Percentiles rank a stretch among this genome's conserved stretches.
Evolutionary conservation across 2,113 vertebrate species (phyloP).

Genomic region (Menidia beryllina): DNA sequence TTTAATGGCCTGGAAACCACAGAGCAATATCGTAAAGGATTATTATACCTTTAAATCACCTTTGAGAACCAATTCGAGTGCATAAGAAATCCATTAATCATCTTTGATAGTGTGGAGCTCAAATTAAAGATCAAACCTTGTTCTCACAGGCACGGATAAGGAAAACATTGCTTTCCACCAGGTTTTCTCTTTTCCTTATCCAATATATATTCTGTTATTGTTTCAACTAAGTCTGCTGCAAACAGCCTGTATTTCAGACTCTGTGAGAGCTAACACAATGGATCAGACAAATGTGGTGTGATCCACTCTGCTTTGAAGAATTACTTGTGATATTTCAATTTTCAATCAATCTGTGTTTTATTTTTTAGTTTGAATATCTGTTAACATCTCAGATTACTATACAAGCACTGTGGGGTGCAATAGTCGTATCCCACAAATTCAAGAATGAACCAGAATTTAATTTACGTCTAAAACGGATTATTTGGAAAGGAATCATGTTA

Average conservation of each 20-base stretch:
- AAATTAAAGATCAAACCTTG: slow-evolving; percentile 66
- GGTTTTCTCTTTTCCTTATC: slow-evolving; percentile 11
- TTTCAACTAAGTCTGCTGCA: no score
- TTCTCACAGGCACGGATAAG: slow-evolving; percentile 38
- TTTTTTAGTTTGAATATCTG: no score
- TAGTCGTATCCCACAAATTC: neutral
- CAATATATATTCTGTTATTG: neutral
- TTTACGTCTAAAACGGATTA: slow-evolving; percentile 20
- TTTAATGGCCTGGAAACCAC: slow-evolving; percentile 84
- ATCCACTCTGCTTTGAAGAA: neutral
- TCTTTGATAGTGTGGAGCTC: slow-evolving; percentile 68
- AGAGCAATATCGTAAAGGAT: slow-evolving; percentile 81
- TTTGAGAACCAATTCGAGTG: slow-evolving; percentile 69
- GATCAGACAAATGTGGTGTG: neutral
- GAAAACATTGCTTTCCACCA: slow-evolving; percentile 11
- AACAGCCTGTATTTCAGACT: no score
- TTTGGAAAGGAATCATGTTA: slow-evolving; percentile 18
- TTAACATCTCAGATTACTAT: neutral
- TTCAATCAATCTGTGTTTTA: neutral
- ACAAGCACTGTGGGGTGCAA: neutral
- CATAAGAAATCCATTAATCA: slow-evolving; percentile 84
- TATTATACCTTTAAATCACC: slow-evolving; percentile 86
- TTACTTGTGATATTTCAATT: neutral
- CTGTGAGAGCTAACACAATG: neutral
- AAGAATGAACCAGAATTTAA: slow-evolving; percentile 7